These are phyloP conservation scores for Scaptomyza flava DNA, from an alignment of 2,888 invertebrate species.

Conservation along the genomic window DNA sequence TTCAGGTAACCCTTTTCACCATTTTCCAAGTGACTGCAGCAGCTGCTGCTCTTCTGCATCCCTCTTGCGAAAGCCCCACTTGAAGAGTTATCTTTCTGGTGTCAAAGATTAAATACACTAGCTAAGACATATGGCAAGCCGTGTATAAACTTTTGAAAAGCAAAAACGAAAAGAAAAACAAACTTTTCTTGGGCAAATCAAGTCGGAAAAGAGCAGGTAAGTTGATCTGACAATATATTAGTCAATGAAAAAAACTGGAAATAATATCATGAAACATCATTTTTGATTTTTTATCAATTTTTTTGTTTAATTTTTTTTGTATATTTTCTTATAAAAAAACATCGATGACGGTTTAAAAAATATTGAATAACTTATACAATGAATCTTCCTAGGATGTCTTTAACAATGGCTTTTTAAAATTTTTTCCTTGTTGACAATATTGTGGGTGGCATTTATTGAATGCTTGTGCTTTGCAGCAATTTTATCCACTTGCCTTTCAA, in stretches of 20 bases:
- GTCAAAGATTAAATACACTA: conserved; percentile 2
- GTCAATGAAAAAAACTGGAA: no score
- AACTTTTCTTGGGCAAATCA: background rate
- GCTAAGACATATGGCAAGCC: background rate
- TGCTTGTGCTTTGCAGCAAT: conserved; percentile 7
- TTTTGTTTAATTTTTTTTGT: background rate
- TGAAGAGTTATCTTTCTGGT: conserved; percentile 6
- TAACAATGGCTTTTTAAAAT: background rate
- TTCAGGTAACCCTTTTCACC: conserved; percentile 47
- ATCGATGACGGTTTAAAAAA: background rate
- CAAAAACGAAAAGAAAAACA: background rate
- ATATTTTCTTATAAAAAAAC: background rate
- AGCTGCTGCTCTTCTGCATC: conserved; percentile 12
- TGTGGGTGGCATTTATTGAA: background rate
- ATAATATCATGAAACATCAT: no score
- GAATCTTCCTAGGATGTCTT: background rate
- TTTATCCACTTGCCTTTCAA: conserved; percentile 23
- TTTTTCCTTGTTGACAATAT: background rate
- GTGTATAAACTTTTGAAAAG: background rate
- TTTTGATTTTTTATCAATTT: no score
- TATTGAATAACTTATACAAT: background rate
- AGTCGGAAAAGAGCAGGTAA: no score
- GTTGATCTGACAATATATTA: no score
- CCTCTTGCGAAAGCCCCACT: background rate
- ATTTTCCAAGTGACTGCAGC: conserved; percentile 34